Conservation (phyloP, 2,113 vertebrate genomes). For the Panthera leo region DNA sequence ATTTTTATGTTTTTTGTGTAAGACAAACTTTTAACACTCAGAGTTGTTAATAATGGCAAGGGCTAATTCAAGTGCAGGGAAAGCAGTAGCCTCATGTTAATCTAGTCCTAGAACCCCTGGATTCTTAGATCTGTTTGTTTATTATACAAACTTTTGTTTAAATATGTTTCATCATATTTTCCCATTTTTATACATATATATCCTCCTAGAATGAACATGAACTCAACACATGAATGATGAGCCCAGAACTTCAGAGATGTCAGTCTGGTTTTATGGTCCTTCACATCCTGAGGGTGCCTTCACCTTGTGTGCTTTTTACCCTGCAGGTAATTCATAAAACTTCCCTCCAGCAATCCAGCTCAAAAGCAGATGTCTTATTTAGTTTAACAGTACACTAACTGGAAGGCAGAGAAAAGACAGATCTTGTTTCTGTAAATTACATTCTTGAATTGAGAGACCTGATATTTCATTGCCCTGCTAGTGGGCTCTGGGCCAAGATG, state of each 20-base stretch:
- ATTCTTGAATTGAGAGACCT: background rate
- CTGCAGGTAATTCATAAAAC: background rate
- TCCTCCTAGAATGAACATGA: background rate
- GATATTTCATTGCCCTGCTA: background rate
- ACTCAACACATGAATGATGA: background rate
- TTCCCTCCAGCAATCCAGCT: background rate
- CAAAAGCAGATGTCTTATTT: background rate
- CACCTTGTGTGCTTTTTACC: background rate
- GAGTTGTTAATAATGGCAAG: background rate
- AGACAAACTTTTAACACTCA: background rate
- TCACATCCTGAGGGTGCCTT: background rate
- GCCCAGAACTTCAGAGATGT: background rate
- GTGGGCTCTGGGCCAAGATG: background rate
- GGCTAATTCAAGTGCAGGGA: background rate
- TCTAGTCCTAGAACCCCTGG: background rate
- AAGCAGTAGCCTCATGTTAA: background rate
- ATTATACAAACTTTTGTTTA: background rate
- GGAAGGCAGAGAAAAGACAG: background rate
- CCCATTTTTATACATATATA: fast-evolving
- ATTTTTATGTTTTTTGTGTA: background rate
- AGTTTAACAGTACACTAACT: background rate
- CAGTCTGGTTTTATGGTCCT: background rate
- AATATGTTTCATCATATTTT: background rate
- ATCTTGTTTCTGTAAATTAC: constrained; percentile 8
- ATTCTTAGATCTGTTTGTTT: background rate